These are phyloP conservation scores for Chelmon rostratus DNA, from an alignment of 2,797 vertebrate species.

Conservation along the genomic window DNA sequence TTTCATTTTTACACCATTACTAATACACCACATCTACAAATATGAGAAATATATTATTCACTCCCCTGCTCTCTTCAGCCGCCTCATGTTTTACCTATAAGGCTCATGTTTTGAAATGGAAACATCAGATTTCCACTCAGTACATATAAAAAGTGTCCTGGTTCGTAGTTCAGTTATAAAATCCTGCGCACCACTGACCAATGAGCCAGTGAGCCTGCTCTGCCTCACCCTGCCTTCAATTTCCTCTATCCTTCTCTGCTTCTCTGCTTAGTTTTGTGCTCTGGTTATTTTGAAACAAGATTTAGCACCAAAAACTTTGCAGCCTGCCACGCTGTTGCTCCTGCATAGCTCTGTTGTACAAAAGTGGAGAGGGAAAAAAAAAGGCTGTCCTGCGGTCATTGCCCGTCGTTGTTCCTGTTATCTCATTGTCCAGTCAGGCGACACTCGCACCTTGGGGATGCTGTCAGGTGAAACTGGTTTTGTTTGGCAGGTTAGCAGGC, in stretches of 20 bases:
- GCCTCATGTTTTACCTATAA: not conserved
- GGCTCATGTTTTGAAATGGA: not conserved
- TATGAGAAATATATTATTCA: not conserved
- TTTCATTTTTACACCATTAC: not conserved
- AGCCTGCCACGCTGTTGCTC: not conserved
- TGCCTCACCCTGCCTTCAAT: too few relatives aligned
- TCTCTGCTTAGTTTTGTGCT: not conserved
- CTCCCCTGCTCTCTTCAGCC: not conserved
- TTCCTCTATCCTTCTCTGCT: not conserved
- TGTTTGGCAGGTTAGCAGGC: constrained; percentile 15
- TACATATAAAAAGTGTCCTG: too few relatives aligned
- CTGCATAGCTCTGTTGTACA: not conserved
- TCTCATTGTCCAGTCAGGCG: too few relatives aligned
- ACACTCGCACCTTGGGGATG: not conserved
- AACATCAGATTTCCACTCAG: not conserved
- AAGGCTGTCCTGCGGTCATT: not conserved
- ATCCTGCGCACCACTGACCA: not conserved
- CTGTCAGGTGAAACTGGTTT: not conserved
- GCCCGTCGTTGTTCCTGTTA: too few relatives aligned
- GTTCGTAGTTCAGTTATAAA: not conserved
- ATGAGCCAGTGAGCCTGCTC: too few relatives aligned
- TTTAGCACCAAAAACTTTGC: not conserved
- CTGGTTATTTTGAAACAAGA: not conserved
- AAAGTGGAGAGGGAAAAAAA: too few relatives aligned
- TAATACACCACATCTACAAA: not conserved